Conservation (phyloP, 2,888 invertebrate species). For the Cancer borealis region DNA sequence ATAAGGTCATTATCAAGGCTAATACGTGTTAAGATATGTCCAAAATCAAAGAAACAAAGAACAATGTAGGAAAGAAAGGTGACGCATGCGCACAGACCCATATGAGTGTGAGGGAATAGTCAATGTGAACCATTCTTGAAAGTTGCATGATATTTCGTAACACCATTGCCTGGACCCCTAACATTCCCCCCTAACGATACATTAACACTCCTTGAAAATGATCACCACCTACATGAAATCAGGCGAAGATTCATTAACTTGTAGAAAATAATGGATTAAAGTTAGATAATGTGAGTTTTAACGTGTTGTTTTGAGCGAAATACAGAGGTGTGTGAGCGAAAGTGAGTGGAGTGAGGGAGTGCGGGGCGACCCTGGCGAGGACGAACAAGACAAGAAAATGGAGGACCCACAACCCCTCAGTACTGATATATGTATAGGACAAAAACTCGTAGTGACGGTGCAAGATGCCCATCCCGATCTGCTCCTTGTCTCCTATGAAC, state of each 20-base stretch:
- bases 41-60: conserved; percentile 58
- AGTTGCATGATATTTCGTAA: not conserved
- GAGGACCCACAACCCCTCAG: conserved; percentile 65
- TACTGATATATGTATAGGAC: conserved; percentile 71
- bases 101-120: not conserved
- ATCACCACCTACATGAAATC: not conserved
- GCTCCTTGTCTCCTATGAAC: conserved; percentile 69
- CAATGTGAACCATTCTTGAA: not conserved
- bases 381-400: conserved; percentile 66
- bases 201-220: not conserved
- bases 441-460: conserved; percentile 73
- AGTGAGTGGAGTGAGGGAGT: not conserved
- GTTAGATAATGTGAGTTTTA: not conserved
- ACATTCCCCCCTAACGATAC: not conserved
- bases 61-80: conserved; percentile 54
- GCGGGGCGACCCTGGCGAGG: conserved; percentile 51
- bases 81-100: conserved; percentile 34
- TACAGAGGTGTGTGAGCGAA: not conserved
- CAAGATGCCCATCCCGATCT: conserved; percentile 72
- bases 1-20: not conserved
- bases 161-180: not conserved
- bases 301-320: not conserved
- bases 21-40: not conserved
- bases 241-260: not conserved
- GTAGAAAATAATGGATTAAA: not conserved